A percentile compares a stretch with the other conserved stretches of the same genome.
phyloP scores from a whole-genome alignment of 2,113 vertebrate species.

The Siniperca chuatsi region DNA sequence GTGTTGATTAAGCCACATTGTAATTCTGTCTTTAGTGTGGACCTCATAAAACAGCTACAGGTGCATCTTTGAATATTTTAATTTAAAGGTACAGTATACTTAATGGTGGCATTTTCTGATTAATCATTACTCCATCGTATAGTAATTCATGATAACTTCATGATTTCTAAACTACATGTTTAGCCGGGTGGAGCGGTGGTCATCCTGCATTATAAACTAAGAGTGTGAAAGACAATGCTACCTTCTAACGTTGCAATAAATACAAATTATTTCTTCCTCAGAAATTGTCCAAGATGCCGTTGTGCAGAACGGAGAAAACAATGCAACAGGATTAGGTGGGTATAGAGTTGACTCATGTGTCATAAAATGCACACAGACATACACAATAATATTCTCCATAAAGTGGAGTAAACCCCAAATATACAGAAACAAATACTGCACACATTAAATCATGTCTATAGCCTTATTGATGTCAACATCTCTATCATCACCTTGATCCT shows the following conservation, averaged over 20 bases:
- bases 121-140: neutral
- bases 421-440: neutral
- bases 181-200: too few relatives aligned
- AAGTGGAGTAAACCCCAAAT: neutral
- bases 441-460: neutral
- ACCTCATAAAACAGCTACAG: neutral
- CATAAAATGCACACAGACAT: neutral
- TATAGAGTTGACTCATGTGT: neutral
- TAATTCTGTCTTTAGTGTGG: neutral
- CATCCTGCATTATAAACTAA: too few relatives aligned
- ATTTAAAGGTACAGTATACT: neutral
- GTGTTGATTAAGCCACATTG: neutral
- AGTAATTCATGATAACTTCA: neutral
- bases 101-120: neutral
- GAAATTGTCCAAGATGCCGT: constrained; percentile 45
- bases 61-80: neutral
- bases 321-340: constrained; percentile 42
- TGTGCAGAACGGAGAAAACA: constrained; percentile 67
- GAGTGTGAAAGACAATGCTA: neutral
- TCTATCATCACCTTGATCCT: constrained; percentile 13
- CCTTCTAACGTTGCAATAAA: neutral
- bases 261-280: constrained; percentile 33
- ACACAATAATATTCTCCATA: too few relatives aligned
- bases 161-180: neutral
- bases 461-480: neutral